Percentiles rank a stretch among this genome's conserved stretches.
Conservation (phyloP, 35 echinoderm and acorn worm genomes). For the Lytechinus pictus region DNA sequence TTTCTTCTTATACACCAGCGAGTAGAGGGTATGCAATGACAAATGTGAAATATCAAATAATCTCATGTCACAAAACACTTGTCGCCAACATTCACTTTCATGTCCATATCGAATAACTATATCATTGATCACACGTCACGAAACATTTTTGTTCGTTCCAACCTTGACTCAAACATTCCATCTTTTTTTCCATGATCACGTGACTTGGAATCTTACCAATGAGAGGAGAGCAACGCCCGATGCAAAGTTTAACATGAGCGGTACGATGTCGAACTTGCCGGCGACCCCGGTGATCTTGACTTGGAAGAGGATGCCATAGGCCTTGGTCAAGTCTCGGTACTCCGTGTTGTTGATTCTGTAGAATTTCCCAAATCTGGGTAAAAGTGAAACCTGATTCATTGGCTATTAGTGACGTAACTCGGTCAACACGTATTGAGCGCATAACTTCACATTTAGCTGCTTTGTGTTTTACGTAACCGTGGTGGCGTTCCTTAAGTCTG, state of each 20-base stretch:
- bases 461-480: slow-evolving; percentile 10
- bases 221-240: slow-evolving; percentile 93
- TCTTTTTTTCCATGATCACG: too few relatives aligned
- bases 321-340: slow-evolving; percentile 90
- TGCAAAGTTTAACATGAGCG: slow-evolving; percentile 94
- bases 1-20: too few relatives aligned
- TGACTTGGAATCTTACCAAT: slow-evolving; percentile 77
- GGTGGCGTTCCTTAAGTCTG: not conserved
- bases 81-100: not conserved
- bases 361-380: slow-evolving; percentile 79
- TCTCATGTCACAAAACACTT: too few relatives aligned
- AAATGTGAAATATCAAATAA: too few relatives aligned
- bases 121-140: too few relatives aligned
- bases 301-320: slow-evolving; percentile 93
- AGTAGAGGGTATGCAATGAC: too few relatives aligned
- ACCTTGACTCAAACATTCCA: too few relatives aligned
- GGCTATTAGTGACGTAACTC: slow-evolving; percentile 46
- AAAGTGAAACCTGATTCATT: slow-evolving; percentile 60
- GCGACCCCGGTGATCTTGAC: slow-evolving; percentile 89
- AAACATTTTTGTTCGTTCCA: too few relatives aligned
- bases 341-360: slow-evolving; percentile 85
- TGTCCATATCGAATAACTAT: not conserved
- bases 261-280: slow-evolving; percentile 94
- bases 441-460: not conserved
- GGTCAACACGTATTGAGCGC: slow-evolving; percentile 34